These are phyloP conservation scores for Platycheirus albimanus DNA, from an alignment of 2,888 invertebrate species.

Conservation along the genomic window DNA sequence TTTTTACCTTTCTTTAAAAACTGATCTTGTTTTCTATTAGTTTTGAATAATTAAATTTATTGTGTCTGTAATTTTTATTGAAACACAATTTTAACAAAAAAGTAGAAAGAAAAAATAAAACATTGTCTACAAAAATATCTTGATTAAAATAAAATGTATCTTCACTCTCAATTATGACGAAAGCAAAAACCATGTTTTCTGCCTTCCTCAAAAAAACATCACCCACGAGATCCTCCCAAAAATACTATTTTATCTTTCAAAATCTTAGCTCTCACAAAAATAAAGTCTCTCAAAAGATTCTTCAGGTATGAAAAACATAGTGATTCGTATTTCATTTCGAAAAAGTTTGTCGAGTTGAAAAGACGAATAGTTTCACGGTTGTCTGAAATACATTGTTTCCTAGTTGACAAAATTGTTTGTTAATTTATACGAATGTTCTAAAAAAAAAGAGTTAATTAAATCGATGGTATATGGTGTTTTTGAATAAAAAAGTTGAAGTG, in stretches of 20 bases:
- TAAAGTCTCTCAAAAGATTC: not conserved
- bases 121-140: conserved; percentile 56
- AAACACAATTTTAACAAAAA: conserved; percentile 62
- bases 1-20: too few relatives aligned
- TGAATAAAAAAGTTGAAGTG: too few relatives aligned
- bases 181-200: conserved; percentile 23
- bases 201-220: conserved; percentile 28
- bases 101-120: conserved; percentile 6
- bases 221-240: conserved; percentile 36
- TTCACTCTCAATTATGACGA: conserved; percentile 57
- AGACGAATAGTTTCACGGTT: conserved; percentile 27
- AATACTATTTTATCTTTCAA: conserved; percentile 41
- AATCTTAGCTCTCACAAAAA: conserved; percentile 42
- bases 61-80: conserved; percentile 2
- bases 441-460: too few relatives aligned
- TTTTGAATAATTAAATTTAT: too few relatives aligned
- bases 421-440: too few relatives aligned
- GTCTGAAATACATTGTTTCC: not conserved
- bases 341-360: conserved; percentile 48
- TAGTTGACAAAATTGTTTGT: not conserved
- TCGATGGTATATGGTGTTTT: too few relatives aligned
- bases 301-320: conserved; percentile 30
- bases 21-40: too few relatives aligned
- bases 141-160: conserved; percentile 43
- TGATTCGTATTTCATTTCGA: conserved; percentile 57